Evolutionary conservation across 1,140 invertebrate species (phyloP).

Genomic region (Colletes gigas): DNA sequence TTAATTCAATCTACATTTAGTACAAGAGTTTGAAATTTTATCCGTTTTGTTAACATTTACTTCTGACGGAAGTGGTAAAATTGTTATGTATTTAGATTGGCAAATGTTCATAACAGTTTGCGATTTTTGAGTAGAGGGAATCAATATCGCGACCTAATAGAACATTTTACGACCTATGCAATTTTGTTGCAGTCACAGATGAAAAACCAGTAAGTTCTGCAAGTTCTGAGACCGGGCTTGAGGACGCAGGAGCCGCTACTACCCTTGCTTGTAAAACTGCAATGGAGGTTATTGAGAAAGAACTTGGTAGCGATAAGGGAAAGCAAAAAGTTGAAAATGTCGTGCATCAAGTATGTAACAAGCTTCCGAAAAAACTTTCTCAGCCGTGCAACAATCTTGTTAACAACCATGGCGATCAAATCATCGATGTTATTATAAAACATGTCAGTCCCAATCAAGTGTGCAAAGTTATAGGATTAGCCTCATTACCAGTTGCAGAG

Average conservation of each 20-base stretch:
- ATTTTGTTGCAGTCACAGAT: too few relatives aligned
- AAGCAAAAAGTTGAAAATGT: conserved; percentile 88
- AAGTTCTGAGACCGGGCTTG: too few relatives aligned
- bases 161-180: too few relatives aligned
- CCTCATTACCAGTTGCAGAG: conserved; percentile 72
- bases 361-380: conserved; percentile 85
- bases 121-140: too few relatives aligned
- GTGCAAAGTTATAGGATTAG: conserved; percentile 87
- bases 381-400: conserved; percentile 90
- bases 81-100: too few relatives aligned
- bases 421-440: conserved; percentile 88
- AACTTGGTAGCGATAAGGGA: conserved; percentile 75
- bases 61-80: too few relatives aligned
- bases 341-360: conserved; percentile 87
- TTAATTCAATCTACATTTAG: conserved; percentile 33
- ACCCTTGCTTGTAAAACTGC: conserved; percentile 88
- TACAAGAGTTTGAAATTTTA: too few relatives aligned
- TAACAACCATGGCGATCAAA: conserved; percentile 87
- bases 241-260: conserved; percentile 52
- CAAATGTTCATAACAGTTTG: too few relatives aligned
- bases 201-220: too few relatives aligned
- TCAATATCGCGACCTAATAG: too few relatives aligned
- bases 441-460: conserved; percentile 87
- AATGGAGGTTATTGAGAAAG: conserved; percentile 82
- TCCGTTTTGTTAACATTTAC: too few relatives aligned